Evolutionary conservation across 1,140 invertebrate species (phyloP).

Genomic region (Drosophila subpulchrella): DNA sequence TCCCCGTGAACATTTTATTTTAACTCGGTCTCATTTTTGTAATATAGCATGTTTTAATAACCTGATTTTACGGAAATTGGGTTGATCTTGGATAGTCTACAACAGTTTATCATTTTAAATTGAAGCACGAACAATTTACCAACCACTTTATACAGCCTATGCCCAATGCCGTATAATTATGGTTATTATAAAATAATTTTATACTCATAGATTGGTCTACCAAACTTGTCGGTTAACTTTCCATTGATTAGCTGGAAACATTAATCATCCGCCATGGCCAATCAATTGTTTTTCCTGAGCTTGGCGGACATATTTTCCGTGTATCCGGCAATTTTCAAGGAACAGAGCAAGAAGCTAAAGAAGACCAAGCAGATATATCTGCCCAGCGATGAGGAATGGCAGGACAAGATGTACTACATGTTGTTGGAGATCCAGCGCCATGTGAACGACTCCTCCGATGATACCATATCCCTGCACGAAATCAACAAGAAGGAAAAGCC

Average conservation of each 20-base stretch:
- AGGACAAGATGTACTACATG: conserved; percentile 89
- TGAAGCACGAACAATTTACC: background rate
- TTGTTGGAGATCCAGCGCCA: conserved; percentile 88
- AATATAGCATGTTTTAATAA: conserved; percentile 4
- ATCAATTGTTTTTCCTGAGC: conserved; percentile 80
- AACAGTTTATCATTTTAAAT: background rate
- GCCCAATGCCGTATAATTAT: too few species aligned
- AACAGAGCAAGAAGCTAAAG: conserved; percentile 63
- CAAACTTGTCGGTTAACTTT: background rate
- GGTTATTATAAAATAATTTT: too few species aligned
- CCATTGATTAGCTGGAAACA: background rate
- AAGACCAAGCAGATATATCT: conserved; percentile 85
- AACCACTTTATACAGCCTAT: too few species aligned
- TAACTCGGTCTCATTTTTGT: conserved; percentile 7
- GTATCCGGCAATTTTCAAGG: conserved; percentile 82
- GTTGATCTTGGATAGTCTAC: background rate
- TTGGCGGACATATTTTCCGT: conserved; percentile 84
- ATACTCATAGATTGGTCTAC: too few species aligned
- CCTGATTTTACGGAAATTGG: background rate
- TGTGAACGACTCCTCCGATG: conserved; percentile 72
- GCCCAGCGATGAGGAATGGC: conserved; percentile 90
- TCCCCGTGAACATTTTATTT: background rate
- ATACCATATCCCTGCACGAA: conserved; percentile 58
- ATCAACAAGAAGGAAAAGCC: conserved; percentile 73
- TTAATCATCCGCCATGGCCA: conserved; percentile 50